Evolutionary conservation across 2,888 invertebrate genomes (phyloP).

Genomic region (Acanthosepion pharaonis): DNA sequence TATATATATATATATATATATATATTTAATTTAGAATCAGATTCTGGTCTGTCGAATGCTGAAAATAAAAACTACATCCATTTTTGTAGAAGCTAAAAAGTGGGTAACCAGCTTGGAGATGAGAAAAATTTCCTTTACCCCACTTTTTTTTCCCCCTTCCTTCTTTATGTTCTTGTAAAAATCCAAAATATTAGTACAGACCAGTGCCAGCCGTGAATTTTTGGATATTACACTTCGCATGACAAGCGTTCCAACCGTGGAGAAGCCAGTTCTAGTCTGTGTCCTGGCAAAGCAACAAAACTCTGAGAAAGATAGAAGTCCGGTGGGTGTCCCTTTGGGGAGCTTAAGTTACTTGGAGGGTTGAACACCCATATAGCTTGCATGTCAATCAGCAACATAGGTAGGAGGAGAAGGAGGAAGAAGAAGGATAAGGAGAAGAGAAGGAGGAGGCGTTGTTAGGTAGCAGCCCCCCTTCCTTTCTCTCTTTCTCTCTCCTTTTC

Average conservation of each 20-base stretch:
- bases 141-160: background rate
- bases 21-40: background rate
- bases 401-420: background rate
- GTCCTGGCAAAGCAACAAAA: constrained; percentile 33
- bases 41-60: background rate
- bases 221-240: background rate
- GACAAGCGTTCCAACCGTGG: background rate
- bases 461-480: background rate
- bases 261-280: background rate
- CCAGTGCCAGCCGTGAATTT: background rate
- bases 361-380: background rate
- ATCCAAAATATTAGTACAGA: background rate
- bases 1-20: too few species aligned
- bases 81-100: background rate
- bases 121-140: background rate
- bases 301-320: background rate
- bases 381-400: constrained; percentile 33
- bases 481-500: background rate
- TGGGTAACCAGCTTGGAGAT: background rate
- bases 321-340: constrained; percentile 33
- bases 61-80: background rate
- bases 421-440: background rate
- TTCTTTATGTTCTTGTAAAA: background rate
- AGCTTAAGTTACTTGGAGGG: constrained; percentile 33
- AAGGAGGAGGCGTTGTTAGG: background rate